These are phyloP conservation scores for Ips nitidus DNA, from an alignment of 1,140 invertebrate species.

Conservation along the genomic window DNA sequence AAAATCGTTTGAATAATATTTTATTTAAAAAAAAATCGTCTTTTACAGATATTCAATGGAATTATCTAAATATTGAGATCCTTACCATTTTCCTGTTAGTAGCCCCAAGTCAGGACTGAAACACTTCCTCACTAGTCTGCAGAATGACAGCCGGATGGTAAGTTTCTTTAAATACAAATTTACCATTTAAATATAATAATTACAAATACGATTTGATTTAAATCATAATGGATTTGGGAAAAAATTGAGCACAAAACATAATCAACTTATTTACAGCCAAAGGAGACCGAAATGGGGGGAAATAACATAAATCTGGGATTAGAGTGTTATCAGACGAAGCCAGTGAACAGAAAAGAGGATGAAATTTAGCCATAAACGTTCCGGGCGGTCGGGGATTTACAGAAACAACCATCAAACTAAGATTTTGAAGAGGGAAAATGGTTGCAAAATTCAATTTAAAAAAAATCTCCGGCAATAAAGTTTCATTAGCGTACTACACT, in stretches of 20 bases:
- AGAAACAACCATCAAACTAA: background rate
- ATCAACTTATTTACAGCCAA: slow-evolving; percentile 22
- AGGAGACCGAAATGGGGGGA: background rate
- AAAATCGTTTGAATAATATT: too few relatives aligned
- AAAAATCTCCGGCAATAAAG: background rate
- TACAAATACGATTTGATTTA: too few relatives aligned
- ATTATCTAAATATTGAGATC: too few relatives aligned
- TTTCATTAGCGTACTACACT: background rate
- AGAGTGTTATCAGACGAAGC: slow-evolving; percentile 24
- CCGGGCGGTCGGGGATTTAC: background rate
- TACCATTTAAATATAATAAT: too few relatives aligned
- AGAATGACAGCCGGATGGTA: too few relatives aligned
- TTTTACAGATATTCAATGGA: too few relatives aligned
- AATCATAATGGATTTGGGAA: background rate
- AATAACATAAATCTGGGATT: slow-evolving; percentile 31
- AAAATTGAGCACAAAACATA: slow-evolving; percentile 2
- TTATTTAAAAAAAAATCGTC: too few relatives aligned
- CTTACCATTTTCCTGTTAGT: too few relatives aligned
- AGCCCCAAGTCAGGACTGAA: too few relatives aligned
- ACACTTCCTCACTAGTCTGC: too few relatives aligned
- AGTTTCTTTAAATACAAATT: too few relatives aligned
- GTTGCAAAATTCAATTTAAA: background rate
- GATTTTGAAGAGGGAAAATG: too few relatives aligned
- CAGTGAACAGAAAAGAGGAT: slow-evolving; percentile 31
- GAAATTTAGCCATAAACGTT: slow-evolving; percentile 20